Evolutionary conservation across 2,797 vertebrate species (phyloP), one percentile per base, ranked within the genome.

Genomic region (Chelon labrosus): DNA sequence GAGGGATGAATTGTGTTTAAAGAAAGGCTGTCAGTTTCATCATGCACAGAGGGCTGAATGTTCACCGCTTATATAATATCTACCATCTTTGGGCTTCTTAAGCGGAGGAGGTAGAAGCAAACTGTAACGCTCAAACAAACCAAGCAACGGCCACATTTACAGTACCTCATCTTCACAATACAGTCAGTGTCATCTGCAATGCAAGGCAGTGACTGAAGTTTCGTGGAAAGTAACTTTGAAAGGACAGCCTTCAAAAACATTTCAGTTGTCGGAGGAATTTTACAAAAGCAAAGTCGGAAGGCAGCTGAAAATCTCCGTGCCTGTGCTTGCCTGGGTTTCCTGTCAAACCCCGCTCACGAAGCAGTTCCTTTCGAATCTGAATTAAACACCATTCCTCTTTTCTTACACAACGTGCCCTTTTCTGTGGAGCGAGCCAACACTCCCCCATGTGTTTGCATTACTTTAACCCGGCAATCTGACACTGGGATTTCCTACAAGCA

Each of bases 401-500:
- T 66, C 68, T 68, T 47, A 80, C 68, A 77, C 60, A 75, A 64
- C 56, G 20, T 87, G 83, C 57, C 74, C 83, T 88, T 66, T 88
- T 66, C 70, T 79, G 67, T 60, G 27, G 72, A 10, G 16, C 63
- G 85, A 81, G 71, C 83, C 76, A 89, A 83, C 79, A 74, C 88
- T 86, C 76, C 72, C 67, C 80, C 70, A 10, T 78, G 79, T 83
- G 83, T 80, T 84, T 90, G 87, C 73, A 64, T 83, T 67, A 76
- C 79, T 89, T 85, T 91, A 86, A 81, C 85, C 85, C 63, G 56
- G 88, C 89, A 88, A 83, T 70, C 85, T 90, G 89, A 90, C 89
- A 86, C 85, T 75, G 89, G 92, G 90, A 91, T 91, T 90, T 89
- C 87, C 86, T 88, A 85, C 81, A 77, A 88, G 83, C 60, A 67